Base-by-base conservation (phyloP, 2,113 vertebrate genomes). In the Pagrus major region DNA sequence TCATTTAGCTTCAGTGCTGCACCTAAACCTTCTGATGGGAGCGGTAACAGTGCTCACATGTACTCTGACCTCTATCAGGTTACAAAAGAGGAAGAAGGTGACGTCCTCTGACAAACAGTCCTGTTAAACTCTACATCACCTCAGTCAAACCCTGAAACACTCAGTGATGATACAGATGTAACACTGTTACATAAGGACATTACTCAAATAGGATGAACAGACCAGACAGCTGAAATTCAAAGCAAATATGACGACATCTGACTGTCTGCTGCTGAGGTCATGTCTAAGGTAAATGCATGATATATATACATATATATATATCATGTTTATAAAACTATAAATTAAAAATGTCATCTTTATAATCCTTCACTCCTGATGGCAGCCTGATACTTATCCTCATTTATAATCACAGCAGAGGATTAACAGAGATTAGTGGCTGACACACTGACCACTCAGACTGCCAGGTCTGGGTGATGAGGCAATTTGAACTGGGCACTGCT, bases 401-500 rank as follows among this genome's bases (percentile, higher is more conserved):
- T 69, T 33, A 3, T 25, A 71, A 35, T 63, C 27, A 67, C 2
- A 23, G 64, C 5, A 12, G 4, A 25, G 73, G 83, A 86, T 85
- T 84, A 74, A 5, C 16, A 59, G 82, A 63, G 82, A 55, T 83
- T 27, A 81, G 60, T 12, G 21, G 56, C 7, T 85, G 76, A 83
- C 55, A 65, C 51, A 14, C 33, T 49, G 76, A 63, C 60, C 74
- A 51, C 44, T 67, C 27, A 67, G 4, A 69, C 55, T 0, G 68
- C 27, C 39, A 16, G 49, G 10, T 65, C 16, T 9, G 44, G 56
- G 60, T 55, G 70, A 79, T 65, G 59, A 83, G 69, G 76, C 67
- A 8, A 46, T 69, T 65, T 67, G 14, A 42, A 65, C 23, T 3
- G 18, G 11, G 11, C 37, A 5, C 59, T 47, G 42, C 55, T 21